Percentiles rank a stretch among this genome's conserved stretches.
These are phyloP conservation scores for Bombus ignitus DNA, from an alignment of 1,140 invertebrate species.

Conservation along the genomic window DNA sequence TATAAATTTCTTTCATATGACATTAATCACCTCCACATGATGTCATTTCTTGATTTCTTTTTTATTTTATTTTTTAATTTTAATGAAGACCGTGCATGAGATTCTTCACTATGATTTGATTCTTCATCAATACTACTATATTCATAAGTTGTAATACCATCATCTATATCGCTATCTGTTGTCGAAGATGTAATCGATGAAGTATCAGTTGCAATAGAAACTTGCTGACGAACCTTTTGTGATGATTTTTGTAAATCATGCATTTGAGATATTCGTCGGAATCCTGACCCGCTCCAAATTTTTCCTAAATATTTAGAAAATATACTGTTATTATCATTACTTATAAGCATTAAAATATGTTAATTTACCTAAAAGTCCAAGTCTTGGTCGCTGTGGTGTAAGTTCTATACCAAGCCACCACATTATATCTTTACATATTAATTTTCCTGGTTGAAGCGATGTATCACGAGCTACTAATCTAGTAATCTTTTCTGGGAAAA, in stretches of 20 bases:
- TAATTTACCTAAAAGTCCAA: constrained; percentile 85
- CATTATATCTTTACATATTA: constrained; percentile 85
- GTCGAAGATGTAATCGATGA: constrained; percentile 72
- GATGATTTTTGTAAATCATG: constrained; percentile 66
- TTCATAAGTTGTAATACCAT: constrained; percentile 66
- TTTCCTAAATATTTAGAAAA: constrained; percentile 68
- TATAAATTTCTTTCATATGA: constrained; percentile 15
- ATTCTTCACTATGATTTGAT: constrained; percentile 77
- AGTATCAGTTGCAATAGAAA: constrained; percentile 70
- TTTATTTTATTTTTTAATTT: constrained; percentile 63
- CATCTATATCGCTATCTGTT: constrained; percentile 75
- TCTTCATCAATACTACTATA: constrained; percentile 77
- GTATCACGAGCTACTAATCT: constrained; percentile 85
- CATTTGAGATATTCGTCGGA: constrained; percentile 65
- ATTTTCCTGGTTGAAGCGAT: constrained; percentile 77
- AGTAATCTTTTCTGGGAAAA: constrained; percentile 87
- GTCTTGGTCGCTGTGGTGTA: constrained; percentile 84
- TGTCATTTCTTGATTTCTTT: constrained; percentile 54
- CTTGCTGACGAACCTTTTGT: constrained; percentile 68
- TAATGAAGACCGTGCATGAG: constrained; percentile 57
- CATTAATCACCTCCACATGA: constrained; percentile 52
- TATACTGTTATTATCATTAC: neutral
- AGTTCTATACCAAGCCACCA: constrained; percentile 89
- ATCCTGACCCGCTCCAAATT: constrained; percentile 77
- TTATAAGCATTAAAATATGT: neutral